Conservation (phyloP, 2,888 invertebrate species). For the Agonopterix subpropinquella region DNA sequence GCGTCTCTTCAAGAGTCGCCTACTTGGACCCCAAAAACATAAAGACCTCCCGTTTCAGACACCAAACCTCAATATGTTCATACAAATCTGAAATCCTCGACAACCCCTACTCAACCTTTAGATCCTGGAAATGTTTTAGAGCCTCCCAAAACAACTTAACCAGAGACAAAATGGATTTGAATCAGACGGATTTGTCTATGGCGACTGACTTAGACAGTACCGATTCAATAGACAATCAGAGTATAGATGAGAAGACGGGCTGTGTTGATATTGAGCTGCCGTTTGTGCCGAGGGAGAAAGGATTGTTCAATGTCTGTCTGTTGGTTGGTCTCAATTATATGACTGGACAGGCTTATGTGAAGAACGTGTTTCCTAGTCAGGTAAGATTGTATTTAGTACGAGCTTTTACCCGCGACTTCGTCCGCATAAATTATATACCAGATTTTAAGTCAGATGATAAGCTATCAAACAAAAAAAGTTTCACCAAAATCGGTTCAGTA, state of each 20-base stretch:
- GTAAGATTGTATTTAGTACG: constrained; percentile 55
- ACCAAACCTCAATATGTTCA: constrained; percentile 60
- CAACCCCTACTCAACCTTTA: constrained; percentile 58
- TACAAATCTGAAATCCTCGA: constrained; percentile 52
- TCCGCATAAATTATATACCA: too few relatives aligned
- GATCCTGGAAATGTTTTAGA: constrained; percentile 67
- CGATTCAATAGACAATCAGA: constrained; percentile 39
- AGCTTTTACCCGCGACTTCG: too few relatives aligned
- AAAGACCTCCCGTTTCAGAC: constrained; percentile 37
- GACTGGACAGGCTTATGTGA: constrained; percentile 80
- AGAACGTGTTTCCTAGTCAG: constrained; percentile 80
- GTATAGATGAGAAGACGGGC: constrained; percentile 60
- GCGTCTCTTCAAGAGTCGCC: constrained; percentile 76
- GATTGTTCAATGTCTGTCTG: constrained; percentile 81
- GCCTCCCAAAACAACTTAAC: constrained; percentile 51
- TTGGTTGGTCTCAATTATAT: constrained; percentile 81
- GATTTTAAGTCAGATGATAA: too few relatives aligned
- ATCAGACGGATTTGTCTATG: constrained; percentile 50
- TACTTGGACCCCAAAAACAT: constrained; percentile 52
- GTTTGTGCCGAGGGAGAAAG: constrained; percentile 50
- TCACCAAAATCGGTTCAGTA: too few relatives aligned
- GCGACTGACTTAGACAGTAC: constrained; percentile 33
- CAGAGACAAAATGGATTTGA: constrained; percentile 42
- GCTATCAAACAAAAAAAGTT: too few relatives aligned
- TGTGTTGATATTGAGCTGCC: constrained; percentile 55